Evolutionary conservation across 2,888 invertebrate species (phyloP), one percentile per base, ranked within the genome.

Genomic region (Cheiracanthium punctorium): DNA sequence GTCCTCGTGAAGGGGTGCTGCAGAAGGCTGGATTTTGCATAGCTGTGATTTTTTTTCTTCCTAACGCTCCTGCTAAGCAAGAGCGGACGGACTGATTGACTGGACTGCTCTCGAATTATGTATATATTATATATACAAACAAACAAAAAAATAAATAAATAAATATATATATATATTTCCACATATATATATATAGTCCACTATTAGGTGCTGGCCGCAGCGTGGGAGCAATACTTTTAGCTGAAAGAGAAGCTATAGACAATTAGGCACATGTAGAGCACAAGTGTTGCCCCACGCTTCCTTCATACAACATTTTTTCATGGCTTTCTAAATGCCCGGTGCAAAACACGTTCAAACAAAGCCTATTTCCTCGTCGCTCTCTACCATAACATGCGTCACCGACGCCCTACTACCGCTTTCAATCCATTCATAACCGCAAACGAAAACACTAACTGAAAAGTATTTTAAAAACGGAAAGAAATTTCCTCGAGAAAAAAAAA

Each of bases 121-220:
- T 80, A 80, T 71, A 80, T 75, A 70, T 33, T 76, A 86, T 80
- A 80, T 71, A 86, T 74, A 86, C 70, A 86, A 43, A 64, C n/a
- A 75, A 32, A 52, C 24, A 64, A 74, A 85, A 37, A 80, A 80
- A 85, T 80, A 85, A 70, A 71, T 80, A 85, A 69, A 74, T 65
- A 67, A n/a, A 80, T 85, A 85, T 80, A 85, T 74, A 71, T 80
- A 85, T 73, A 74, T 65, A 67, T 80, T 80, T 80, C 69, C 67
- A 79, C 64, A 73, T 80, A 69, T 74, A 58, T 70, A 85, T 58
- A 71, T 71, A 80, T 81, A 80, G 87, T 87, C 87, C 87, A 87
- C 87, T 72, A 72, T 81, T 87, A 87, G 87, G 87, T 87, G 87
- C 87, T 87, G 87, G 75, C 76, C 87, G 81, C 80, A 81, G 87